phyloP scores from a whole-genome alignment of 2,888 invertebrate species.

The Miltochrista miniata region DNA sequence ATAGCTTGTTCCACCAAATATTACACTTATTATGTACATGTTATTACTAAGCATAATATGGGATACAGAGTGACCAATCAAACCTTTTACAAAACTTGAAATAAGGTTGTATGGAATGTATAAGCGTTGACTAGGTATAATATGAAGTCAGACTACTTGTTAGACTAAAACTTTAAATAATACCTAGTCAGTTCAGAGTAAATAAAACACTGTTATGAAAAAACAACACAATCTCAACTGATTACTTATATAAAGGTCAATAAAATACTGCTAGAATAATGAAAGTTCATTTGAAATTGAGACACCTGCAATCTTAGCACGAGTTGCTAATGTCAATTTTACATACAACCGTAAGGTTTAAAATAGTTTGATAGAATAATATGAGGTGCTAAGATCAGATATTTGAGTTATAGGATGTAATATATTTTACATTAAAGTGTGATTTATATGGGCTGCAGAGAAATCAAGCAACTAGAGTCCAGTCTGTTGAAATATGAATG shows the following conservation, averaged over 20 bases:
- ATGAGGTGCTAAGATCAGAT: constrained; percentile 66
- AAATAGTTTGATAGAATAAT: constrained; percentile 33
- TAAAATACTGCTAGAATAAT: constrained; percentile 73
- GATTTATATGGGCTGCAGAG: too few relatives aligned
- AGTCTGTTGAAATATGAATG: too few relatives aligned
- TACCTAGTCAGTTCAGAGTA: constrained; percentile 64
- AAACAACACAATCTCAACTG: constrained; percentile 56
- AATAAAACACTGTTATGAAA: constrained; percentile 57
- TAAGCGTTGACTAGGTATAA: constrained; percentile 73
- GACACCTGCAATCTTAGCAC: constrained; percentile 67
- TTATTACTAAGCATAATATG: constrained; percentile 43
- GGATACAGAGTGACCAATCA: constrained; percentile 59
- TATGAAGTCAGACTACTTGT: constrained; percentile 24
- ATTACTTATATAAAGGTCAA: constrained; percentile 57
- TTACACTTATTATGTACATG: constrained; percentile 49
- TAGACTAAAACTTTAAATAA: constrained; percentile 37
- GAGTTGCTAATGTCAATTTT: constrained; percentile 41
- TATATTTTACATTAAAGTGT: constrained; percentile 44
- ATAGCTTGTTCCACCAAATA: constrained; percentile 38
- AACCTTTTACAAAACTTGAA: constrained; percentile 66
- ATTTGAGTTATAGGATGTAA: constrained; percentile 50
- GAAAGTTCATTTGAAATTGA: constrained; percentile 51
- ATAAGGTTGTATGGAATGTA: constrained; percentile 78
- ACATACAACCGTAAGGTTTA: constrained; percentile 33
- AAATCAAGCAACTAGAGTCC: too few relatives aligned